Base-by-base conservation (phyloP, 2,797 vertebrate species). In the Oreochromis mossambicus region DNA sequence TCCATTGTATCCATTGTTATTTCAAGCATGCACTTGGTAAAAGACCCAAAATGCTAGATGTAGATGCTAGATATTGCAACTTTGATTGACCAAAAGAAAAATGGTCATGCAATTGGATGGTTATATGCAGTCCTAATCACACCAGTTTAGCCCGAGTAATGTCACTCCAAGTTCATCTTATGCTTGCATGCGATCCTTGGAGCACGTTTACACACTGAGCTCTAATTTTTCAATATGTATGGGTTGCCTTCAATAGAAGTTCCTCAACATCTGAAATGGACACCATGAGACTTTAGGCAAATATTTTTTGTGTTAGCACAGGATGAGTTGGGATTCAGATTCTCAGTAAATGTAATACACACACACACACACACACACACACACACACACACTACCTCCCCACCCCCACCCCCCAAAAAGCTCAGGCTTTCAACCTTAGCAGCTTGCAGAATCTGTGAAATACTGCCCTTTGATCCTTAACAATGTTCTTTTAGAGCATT, bases 391-490 rank as follows among this genome's bases (percentile, higher is more conserved):
- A 38, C 3, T 32, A 58, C 26, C 55, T 17, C 15, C 55, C 8
- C 55, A 1, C 32, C 6, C 32, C 6, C 17, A 5, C 58, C 32
- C 32, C 26, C 26, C 0, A 46, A 79, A 79, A 85, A 81, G 48
- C 13, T 13, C 50, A 78, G 46, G 36, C 70, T 50, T 83, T 50
- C 79, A 77, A 46, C 29, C 17, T 88, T 56, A 68, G 52, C 68
- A 73, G 15, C 41, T 38, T 77, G 43, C 26, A 17, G 19, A 26
- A 50, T 34, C 43, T 51, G 43, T 51, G 48, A 84, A 84, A 91
- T 83, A 87, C 52, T 29, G 73, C 61, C 56, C 77, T 81, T 83
- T 77, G 79, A 92, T 89, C 80, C 66, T 63, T 79, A 82, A 81
- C 56, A 83, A 88, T 80, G 36, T 87, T 84, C 63, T 81, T 83